These are phyloP conservation scores for Anguilla japonica DNA, from an alignment of 2,113 vertebrate genomes.

Conservation along the genomic window DNA sequence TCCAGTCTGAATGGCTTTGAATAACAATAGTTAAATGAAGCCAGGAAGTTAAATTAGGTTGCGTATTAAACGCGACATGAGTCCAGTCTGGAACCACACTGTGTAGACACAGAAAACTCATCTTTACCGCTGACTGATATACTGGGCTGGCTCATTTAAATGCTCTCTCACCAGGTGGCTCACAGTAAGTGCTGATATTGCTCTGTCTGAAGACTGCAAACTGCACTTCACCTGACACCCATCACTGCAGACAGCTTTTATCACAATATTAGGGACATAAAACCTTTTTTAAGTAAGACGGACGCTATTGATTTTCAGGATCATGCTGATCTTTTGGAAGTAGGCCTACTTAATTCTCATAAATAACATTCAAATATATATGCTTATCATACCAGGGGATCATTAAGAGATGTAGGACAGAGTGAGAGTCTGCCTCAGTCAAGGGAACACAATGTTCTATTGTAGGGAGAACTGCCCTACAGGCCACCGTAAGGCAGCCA, in stretches of 20 bases:
- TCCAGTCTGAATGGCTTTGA: not conserved
- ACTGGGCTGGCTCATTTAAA: not conserved
- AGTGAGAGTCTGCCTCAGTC: not conserved
- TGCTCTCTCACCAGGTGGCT: not conserved
- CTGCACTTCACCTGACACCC: not conserved
- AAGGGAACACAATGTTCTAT: constrained; percentile 55
- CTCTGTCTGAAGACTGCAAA: not conserved
- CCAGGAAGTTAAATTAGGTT: constrained; percentile 9
- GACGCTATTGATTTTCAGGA: not conserved
- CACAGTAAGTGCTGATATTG: not conserved
- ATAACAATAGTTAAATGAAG: not conserved
- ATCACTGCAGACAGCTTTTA: not conserved
- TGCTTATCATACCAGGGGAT: not conserved
- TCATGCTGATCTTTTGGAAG: not conserved
- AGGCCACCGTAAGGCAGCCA: constrained; percentile 39
- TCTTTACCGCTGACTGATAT: not conserved
- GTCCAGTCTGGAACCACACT: not conserved
- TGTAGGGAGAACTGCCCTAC: constrained; percentile 56
- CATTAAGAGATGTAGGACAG: not conserved
- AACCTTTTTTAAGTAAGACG: not conserved
- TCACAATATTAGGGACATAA: not conserved
- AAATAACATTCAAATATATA: not conserved
- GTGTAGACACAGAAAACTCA: not conserved
- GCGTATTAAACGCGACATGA: not conserved
- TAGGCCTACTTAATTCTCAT: not conserved